Evolutionary conservation across 2,113 vertebrate species (phyloP), one percentile per base, ranked within the genome.

Genomic region (Todiramphus chloris): DNA sequence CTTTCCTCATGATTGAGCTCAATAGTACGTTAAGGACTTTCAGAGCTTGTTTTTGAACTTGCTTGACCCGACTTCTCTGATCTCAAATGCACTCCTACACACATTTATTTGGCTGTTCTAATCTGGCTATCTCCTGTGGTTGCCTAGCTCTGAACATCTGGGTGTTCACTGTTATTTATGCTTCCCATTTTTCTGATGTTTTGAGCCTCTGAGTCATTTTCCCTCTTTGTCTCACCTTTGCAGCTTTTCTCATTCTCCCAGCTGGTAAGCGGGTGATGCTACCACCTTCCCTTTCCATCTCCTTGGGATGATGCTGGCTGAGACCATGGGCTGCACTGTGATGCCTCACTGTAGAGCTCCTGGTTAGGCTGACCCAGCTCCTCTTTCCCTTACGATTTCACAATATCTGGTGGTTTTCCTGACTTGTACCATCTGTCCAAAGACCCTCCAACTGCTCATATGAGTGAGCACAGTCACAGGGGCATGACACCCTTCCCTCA

Each of bases 31-130:
- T 94, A 76, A 93, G 80, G 91, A 76, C 82, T 89, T 91, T 83
- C 81, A 91, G 84, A 93, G 62, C 62, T 94, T 89, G 87, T 58
- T 93, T 95, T 69, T 95, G 94, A 96, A 94, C 94, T 91, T 55
- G 59, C 37, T 74, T 94, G 91, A 94, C 91, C 80, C 81, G 39
- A 30, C 55, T 89, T 72, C 81, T 96, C 81, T 96, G 94, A 96
- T 95, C 91, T 96, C 81, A 92, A 83, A 85, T 56, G 83, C 95
- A 80, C 78, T 89, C 89, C 89, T 67, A 83, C 89, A 80, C 67
- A 73, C 41, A 74, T 85, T 89, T 93, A 62, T 83, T 93, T 73
- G 81, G 77, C 55, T 94, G 92, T 91, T 89, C 86, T 92, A 89
- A 93, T 94, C 94, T 89, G 90, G 31, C 77, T 46, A 9, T 96